A percentile compares a stretch with the other conserved stretches of the same genome.
These are phyloP conservation scores for Lateolabrax maculatus DNA, from an alignment of 2,797 vertebrate genomes.

Conservation along the genomic window DNA sequence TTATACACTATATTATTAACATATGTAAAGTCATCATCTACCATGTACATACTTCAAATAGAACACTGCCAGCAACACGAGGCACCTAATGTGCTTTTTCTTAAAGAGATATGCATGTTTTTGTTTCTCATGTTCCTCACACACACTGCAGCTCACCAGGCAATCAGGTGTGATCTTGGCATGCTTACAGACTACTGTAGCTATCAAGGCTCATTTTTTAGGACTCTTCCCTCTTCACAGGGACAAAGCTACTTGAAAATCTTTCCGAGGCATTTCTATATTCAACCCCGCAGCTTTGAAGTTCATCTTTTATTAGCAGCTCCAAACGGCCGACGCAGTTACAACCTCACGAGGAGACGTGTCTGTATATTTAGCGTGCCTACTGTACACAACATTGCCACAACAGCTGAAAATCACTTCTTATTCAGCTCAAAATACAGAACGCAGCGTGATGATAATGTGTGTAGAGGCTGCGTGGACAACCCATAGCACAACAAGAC, in stretches of 20 bases:
- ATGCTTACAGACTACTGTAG: conserved; percentile 81
- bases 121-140: conserved; percentile 55
- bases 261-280: conserved; percentile 53
- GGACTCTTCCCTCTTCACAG: conserved; percentile 29
- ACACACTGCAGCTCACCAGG: conserved; percentile 80
- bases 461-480: conserved; percentile 29
- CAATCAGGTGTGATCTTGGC: conserved; percentile 81
- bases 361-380: conserved; percentile 66
- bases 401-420: conserved; percentile 11
- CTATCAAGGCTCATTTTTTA: conserved; percentile 54
- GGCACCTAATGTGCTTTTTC: conserved; percentile 91
- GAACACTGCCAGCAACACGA: conserved; percentile 92
- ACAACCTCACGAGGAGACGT: background rate
- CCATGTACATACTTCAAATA: conserved; percentile 89
- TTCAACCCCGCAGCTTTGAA: conserved; percentile 21
- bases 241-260: conserved; percentile 77
- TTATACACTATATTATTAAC: conserved; percentile 77
- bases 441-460: background rate
- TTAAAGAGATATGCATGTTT: conserved; percentile 91
- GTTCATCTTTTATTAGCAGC: conserved; percentile 28
- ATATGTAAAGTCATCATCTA: conserved; percentile 68
- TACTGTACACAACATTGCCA: conserved; percentile 54
- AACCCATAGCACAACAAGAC: conserved; percentile 58
- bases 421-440: conserved; percentile 5
- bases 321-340: conserved; percentile 1